Evolutionary conservation across 1,140 invertebrate genomes (phyloP).

Genomic region (Magallana ariakensis): DNA sequence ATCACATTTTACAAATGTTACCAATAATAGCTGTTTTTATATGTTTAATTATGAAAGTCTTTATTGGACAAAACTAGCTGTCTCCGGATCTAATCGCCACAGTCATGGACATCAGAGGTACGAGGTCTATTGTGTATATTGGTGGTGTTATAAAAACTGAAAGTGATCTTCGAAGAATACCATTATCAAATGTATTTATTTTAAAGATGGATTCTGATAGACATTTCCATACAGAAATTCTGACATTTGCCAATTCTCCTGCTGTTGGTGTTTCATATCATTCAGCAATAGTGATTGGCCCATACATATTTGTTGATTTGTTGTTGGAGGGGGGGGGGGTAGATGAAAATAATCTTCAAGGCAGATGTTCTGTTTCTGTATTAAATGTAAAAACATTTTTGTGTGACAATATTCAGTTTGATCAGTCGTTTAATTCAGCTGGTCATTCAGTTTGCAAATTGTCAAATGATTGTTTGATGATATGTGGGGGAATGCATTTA

Average conservation of each 20-base stretch:
- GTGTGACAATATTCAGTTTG: not conserved
- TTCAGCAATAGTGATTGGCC: not conserved
- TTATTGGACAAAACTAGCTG: not conserved
- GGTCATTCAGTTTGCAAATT: constrained; percentile 21
- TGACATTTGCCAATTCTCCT: constrained; percentile 22
- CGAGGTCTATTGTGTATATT: constrained; percentile 16
- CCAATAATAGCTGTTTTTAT: not conserved
- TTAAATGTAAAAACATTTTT: constrained; percentile 22
- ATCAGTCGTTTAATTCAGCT: not conserved
- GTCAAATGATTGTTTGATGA: constrained; percentile 43
- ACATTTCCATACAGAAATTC: not conserved
- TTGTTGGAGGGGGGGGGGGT: not conserved
- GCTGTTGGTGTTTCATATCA: constrained; percentile 8
- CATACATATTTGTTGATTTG: constrained; percentile 4
- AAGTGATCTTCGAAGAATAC: not conserved
- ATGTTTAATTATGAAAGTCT: not conserved
- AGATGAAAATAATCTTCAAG: not conserved
- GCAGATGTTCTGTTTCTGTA: not conserved
- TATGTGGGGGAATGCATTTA: constrained; percentile 27
- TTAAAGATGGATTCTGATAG: not conserved
- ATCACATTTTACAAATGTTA: not conserved
- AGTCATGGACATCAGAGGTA: constrained; percentile 8
- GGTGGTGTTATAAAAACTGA: constrained; percentile 3
- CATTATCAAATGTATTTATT: constrained; percentile 8
- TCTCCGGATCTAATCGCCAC: not conserved